A percentile compares a stretch with the other conserved stretches of the same genome.
Evolutionary conservation across 2,888 invertebrate genomes (phyloP).

Genomic region (Pterostichus madidus): DNA sequence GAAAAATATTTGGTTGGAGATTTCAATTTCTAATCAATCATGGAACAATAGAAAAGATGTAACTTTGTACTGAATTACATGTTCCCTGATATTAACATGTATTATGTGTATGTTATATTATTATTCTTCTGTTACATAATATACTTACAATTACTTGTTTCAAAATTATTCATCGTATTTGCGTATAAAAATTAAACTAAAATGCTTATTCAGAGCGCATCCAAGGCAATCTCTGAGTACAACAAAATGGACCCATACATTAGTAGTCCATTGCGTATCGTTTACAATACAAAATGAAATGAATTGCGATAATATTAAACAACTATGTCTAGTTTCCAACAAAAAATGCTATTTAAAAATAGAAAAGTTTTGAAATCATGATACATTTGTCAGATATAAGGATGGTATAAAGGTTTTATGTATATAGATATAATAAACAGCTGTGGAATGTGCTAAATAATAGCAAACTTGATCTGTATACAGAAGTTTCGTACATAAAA

Average conservation of each 20-base stretch:
- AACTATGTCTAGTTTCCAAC: constrained; percentile 4
- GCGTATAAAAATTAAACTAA: constrained; percentile 67
- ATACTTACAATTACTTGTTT: constrained; percentile 64
- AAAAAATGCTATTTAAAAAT: constrained; percentile 42
- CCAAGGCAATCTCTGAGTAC: constrained; percentile 55
- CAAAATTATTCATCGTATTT: constrained; percentile 65
- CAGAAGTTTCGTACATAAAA: constrained; percentile 45
- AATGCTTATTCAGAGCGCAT: constrained; percentile 53
- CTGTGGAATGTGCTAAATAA: constrained; percentile 65
- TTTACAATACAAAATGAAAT: constrained; percentile 50
- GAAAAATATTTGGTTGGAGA: constrained; percentile 75
- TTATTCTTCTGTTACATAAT: constrained; percentile 54
- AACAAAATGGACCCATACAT: constrained; percentile 63
- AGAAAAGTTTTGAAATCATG: constrained; percentile 16
- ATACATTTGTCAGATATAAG: constrained; percentile 44
- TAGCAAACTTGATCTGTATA: constrained; percentile 64
- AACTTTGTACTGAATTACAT: constrained; percentile 67
- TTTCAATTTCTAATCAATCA: constrained; percentile 63
- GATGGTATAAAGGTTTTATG: constrained; percentile 55
- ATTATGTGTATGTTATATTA: constrained; percentile 51
- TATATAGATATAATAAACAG: constrained; percentile 55
- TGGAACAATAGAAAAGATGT: constrained; percentile 65
- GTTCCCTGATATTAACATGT: constrained; percentile 66
- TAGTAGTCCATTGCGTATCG: constrained; percentile 61
- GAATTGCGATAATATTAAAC: constrained; percentile 30